Evolutionary conservation across 2,113 vertebrate species (phyloP).

Genomic region (Cryptomyrus ogoouensis): DNA sequence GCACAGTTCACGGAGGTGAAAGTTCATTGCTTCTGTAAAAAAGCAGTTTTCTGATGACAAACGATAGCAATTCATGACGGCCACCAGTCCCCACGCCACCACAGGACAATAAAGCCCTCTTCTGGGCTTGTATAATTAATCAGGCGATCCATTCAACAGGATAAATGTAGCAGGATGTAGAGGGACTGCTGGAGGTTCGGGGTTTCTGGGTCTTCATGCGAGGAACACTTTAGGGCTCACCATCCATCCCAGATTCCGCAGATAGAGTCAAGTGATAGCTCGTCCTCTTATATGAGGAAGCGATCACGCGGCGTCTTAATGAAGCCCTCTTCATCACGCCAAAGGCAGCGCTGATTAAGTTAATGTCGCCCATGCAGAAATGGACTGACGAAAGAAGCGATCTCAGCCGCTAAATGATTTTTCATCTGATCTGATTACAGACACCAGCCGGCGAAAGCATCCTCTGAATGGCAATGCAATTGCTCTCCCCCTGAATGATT

Average conservation of each 20-base stretch:
- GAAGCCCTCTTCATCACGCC: neutral
- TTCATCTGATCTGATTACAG: neutral
- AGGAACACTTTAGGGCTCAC: neutral
- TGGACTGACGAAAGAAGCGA: neutral
- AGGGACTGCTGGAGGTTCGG: neutral
- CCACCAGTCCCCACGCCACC: neutral
- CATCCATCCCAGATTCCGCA: neutral
- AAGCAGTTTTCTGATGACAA: constrained; percentile 13
- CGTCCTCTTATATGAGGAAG: neutral
- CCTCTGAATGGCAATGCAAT: neutral
- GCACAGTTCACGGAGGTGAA: neutral
- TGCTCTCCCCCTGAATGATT: neutral
- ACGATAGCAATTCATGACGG: neutral
- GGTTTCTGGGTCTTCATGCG: neutral
- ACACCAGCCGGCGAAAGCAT: neutral
- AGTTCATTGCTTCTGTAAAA: neutral
- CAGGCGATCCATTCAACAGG: neutral
- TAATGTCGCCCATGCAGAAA: neutral
- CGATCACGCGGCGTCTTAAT: neutral
- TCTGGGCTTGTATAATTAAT: neutral
- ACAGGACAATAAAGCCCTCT: neutral
- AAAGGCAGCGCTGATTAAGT: neutral
- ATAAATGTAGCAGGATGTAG: neutral
- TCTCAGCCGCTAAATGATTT: neutral
- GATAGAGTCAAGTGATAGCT: neutral